phyloP scores from a whole-genome alignment of 2,888 invertebrate genomes.

The Loripinus fragilis region DNA sequence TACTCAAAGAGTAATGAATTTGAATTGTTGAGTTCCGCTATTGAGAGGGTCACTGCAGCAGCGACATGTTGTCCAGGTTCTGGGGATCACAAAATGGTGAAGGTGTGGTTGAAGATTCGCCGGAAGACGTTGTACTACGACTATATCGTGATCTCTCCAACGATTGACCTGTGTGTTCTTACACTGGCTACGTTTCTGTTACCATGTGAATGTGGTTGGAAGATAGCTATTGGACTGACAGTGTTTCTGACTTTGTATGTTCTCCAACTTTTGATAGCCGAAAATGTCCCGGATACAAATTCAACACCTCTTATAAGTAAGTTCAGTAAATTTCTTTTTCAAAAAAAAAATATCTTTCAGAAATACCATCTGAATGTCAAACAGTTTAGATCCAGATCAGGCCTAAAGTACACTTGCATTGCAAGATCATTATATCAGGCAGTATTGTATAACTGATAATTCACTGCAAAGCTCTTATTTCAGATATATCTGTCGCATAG shows the following conservation, averaged over 20 bases:
- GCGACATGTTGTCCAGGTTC: slow-evolving; percentile 73
- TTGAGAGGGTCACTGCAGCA: slow-evolving; percentile 61
- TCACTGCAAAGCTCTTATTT: too few relatives aligned
- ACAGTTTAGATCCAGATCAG: too few relatives aligned
- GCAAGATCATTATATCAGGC: too few relatives aligned
- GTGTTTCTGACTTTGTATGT: slow-evolving; percentile 83
- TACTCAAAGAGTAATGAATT: slow-evolving; percentile 79
- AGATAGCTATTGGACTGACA: slow-evolving; percentile 82
- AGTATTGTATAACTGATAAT: too few relatives aligned
- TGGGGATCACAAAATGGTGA: slow-evolving; percentile 75
- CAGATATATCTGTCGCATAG: too few relatives aligned
- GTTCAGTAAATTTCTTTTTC: background rate
- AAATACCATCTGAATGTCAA: too few relatives aligned
- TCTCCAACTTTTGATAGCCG: slow-evolving; percentile 82
- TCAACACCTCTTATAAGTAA: slow-evolving; percentile 81
- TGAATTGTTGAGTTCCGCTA: slow-evolving; percentile 66
- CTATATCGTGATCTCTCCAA: slow-evolving; percentile 82
- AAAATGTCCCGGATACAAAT: slow-evolving; percentile 83
- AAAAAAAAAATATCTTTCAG: too few relatives aligned
- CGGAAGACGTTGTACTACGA: slow-evolving; percentile 82
- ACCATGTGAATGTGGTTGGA: slow-evolving; percentile 82
- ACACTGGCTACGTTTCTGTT: slow-evolving; percentile 81
- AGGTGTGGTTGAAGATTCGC: slow-evolving; percentile 70
- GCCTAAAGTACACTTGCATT: too few relatives aligned
- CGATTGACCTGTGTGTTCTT: slow-evolving; percentile 81